Evolutionary conservation across 2,888 invertebrate genomes (phyloP).

Genomic region (Diadromus collaris): DNA sequence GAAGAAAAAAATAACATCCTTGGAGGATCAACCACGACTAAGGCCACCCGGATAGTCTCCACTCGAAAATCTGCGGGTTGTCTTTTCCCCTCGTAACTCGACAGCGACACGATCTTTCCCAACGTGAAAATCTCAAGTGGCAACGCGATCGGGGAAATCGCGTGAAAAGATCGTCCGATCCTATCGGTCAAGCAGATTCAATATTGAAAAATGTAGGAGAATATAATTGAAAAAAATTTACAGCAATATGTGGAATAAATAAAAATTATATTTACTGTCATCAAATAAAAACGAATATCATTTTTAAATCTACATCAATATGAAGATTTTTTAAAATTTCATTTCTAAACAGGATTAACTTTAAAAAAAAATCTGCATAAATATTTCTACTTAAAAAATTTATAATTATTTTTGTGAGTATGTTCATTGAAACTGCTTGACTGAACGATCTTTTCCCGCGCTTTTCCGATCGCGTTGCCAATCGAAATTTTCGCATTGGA

Average conservation of each 20-base stretch:
- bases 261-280: no score
- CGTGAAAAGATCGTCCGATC: slow-evolving; percentile 12
- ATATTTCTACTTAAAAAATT: no score
- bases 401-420: not conserved
- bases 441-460: not conserved
- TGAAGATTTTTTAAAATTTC: no score
- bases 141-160: slow-evolving; percentile 6
- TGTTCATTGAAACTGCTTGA: no score
- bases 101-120: slow-evolving; percentile 8
- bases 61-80: slow-evolving; percentile 61
- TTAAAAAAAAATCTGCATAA: no score
- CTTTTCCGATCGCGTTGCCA: slow-evolving; percentile 20
- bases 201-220: not conserved
- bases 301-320: not conserved
- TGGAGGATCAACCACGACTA: not conserved
- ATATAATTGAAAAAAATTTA: no score
- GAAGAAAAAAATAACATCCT: slow-evolving; percentile 6
- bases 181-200: slow-evolving; percentile 14
- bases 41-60: slow-evolving; percentile 53
- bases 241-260: no score
- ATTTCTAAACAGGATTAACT: no score
- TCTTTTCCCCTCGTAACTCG: slow-evolving; percentile 30
- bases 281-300: no score
- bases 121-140: slow-evolving; percentile 35
- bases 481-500: not conserved